Evolutionary conservation across 2,888 invertebrate species (phyloP), one percentile per base, ranked within the genome.

Genomic region (Pollenia angustigena): DNA sequence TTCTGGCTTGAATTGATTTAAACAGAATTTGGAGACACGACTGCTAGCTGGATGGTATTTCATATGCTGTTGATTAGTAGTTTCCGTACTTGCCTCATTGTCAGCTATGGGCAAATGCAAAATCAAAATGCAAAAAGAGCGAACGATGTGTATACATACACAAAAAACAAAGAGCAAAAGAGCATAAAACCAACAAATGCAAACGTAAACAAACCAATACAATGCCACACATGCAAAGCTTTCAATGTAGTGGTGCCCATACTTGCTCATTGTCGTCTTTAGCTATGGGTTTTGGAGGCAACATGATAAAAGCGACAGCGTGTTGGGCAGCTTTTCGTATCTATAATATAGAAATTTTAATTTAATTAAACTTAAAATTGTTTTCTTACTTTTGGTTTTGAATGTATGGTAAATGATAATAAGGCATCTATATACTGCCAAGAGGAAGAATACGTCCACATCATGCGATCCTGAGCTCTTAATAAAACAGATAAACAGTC

Each of bases 271-370:
- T 94, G 10, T 88, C 94, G 10, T 83, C 89, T 52, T 94, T 94
- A 4, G 42, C 23, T 7, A 23, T 14, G 0, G 88, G 23, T 62
- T 94, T 94, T 4, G 93, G 90, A 11, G 91, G 92, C 14, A 91
- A 79, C 94, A 95, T 95, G 44, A 98, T 94, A 0, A 96, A 95
- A 18, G 95, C 95, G 0, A 98, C 94, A 0, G 97, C 97, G 90
- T 97, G 96, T 89, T 98, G 98, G 0, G 97, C 97, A 0, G 97
- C 95, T 94, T 98, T 98, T 6, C 98, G 95, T 71, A 98, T 96
- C 96, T 97, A 16, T 2, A 76, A 46, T 60, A 32, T 32, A 32
- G 6, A 23, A 32, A 42, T 54, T 11, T 44, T 42, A 6, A 14
- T 12, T 10, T 42, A n/a, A 1, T 1, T 18, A 46, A n/a, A 46